Evolutionary conservation across 2,113 vertebrate genomes (phyloP), one percentile per base, ranked within the genome.

Genomic region (Ochotona princeps): DNA sequence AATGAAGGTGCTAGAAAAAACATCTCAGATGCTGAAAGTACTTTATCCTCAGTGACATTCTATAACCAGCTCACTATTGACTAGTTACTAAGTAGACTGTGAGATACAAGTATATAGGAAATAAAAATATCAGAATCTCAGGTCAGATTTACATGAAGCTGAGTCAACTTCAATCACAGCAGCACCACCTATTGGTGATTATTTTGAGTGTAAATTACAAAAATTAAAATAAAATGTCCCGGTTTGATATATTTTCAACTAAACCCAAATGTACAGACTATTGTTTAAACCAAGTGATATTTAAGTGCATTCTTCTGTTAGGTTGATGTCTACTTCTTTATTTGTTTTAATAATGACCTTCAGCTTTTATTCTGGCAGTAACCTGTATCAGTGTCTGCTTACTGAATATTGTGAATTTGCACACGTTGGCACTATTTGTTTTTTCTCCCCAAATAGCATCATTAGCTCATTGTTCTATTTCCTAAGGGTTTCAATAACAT

Each of bases 131-230:
- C 51, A 28, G 60, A 75, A 87, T 83, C 83, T 70, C 87, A 60
- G 69, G 61, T 94, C 74, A 91, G 67, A 91, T 85, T 95, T 94
- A n/a, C 87, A 80, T 87, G 75, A 90, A 51, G 35, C 75, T 95
- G 90, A 94, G 79, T 90, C 90, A 90, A 92, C 95, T 54, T 80
- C 57, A 92, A 89, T 96, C 93, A 88, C 95, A 96, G 79, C 84
- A 97, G 95, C 96, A 83, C 95, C 95, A 97, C 88, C 95, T 97
- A 97, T 94, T 92, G 96, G 90, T 87, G 20, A n/a, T 23, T 79
- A 32, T 83, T 82, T 89, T 92, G 78, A 88, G 21, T 61, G 4
- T 49, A 73, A 79, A 13, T 94, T 78, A 14, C 61, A 94, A 87
- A 83, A 78, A 75, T 78, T 14, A 63, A 94, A 86, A 83, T 81